phyloP scores from a whole-genome alignment of 2,888 invertebrate genomes.

The Octonoba sinensis region DNA sequence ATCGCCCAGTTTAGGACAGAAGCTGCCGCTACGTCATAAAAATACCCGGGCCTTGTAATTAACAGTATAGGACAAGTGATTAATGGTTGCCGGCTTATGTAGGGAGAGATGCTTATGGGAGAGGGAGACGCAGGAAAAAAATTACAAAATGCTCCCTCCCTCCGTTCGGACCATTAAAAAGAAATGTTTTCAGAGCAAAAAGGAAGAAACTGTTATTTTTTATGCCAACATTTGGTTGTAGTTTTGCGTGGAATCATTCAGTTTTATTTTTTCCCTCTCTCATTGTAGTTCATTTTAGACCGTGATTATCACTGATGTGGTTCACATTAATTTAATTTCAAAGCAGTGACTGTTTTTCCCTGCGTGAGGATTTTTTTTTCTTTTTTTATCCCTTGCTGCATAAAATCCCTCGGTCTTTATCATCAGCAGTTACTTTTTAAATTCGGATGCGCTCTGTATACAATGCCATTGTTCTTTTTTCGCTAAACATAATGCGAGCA shows the following conservation, averaged over 20 bases:
- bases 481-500: slow-evolving; percentile 6
- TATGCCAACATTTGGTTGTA: slow-evolving; percentile 13
- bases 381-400: slow-evolving; percentile 7
- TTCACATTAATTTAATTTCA: slow-evolving; percentile 63
- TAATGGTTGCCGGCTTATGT: slow-evolving; percentile 48
- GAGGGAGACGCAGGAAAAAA: slow-evolving; percentile 17
- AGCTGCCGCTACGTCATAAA: slow-evolving; percentile 53
- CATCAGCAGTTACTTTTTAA: slow-evolving; percentile 48
- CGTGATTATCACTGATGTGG: slow-evolving; percentile 56
- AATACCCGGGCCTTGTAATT: slow-evolving; percentile 55
- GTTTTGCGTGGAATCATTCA: slow-evolving; percentile 1
- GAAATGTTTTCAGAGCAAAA: slow-evolving; percentile 50
- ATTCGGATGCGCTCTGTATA: slow-evolving; percentile 28
- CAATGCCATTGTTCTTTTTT: slow-evolving; percentile 40
- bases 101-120: neutral
- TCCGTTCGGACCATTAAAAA: slow-evolving; percentile 60
- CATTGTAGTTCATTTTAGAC: slow-evolving; percentile 38
- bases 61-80: slow-evolving; percentile 55
- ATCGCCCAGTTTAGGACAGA: slow-evolving; percentile 20
- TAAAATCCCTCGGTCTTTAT: slow-evolving; percentile 7
- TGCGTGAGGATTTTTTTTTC: slow-evolving; percentile 17
- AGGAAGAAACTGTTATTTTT: slow-evolving; percentile 24
- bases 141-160: slow-evolving; percentile 24
- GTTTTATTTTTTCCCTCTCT: neutral
- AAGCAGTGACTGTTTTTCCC: slow-evolving; percentile 38